These are phyloP conservation scores for Anolis carolinensis DNA, from an alignment of 2,113 vertebrate genomes.

Conservation along the genomic window DNA sequence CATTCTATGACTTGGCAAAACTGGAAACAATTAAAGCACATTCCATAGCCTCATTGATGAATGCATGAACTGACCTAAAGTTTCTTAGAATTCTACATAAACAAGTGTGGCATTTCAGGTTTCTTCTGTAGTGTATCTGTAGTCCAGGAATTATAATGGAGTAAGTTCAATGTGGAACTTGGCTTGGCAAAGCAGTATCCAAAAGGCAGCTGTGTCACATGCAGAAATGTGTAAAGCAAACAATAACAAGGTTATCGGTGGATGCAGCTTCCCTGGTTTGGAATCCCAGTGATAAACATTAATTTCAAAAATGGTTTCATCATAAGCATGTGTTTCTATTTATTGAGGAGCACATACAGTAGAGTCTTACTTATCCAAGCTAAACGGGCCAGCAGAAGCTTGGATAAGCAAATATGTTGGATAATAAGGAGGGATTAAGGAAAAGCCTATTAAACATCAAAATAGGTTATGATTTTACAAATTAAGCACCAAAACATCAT, in stretches of 20 bases:
- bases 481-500: too few species aligned
- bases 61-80: neutral
- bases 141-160: neutral
- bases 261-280: conserved; percentile 6
- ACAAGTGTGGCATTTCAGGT: neutral
- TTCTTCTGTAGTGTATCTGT: neutral
- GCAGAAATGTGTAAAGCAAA: neutral
- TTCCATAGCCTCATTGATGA: neutral
- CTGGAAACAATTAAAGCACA: neutral
- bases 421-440: too few species aligned
- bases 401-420: too few species aligned
- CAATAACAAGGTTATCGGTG: conserved; percentile 13
- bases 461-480: too few species aligned
- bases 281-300: conserved; percentile 22
- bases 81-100: neutral
- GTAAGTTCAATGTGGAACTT: neutral
- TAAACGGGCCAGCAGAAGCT: too few species aligned
- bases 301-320: conserved; percentile 6
- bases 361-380: too few species aligned
- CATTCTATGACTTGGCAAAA: neutral
- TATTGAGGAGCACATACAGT: neutral
- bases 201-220: neutral
- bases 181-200: neutral
- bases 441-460: too few species aligned
- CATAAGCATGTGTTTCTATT: neutral